A percentile compares a stretch with the other conserved stretches of the same genome.
phyloP scores from a whole-genome alignment of 2,113 vertebrate genomes.

The Oxyruncus cristatus region DNA sequence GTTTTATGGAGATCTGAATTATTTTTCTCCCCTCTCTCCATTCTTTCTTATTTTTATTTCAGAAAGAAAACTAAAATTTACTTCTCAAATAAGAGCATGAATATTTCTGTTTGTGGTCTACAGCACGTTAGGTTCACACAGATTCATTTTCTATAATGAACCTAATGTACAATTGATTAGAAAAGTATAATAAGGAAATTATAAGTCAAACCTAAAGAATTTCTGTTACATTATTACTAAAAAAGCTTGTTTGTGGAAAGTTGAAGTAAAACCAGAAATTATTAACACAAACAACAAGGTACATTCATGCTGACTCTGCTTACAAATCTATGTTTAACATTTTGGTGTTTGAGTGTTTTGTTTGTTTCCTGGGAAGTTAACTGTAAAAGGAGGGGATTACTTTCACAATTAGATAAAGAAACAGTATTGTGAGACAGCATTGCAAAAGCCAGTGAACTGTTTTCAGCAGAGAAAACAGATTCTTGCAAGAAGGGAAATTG shows the following conservation, averaged over 20 bases:
- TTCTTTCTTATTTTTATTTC: not conserved
- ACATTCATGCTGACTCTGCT: not conserved
- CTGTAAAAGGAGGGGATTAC: not conserved
- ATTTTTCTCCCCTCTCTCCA: accelerated
- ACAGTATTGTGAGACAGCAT: not conserved
- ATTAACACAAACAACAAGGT: not conserved
- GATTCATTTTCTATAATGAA: not conserved
- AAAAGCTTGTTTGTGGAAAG: not conserved
- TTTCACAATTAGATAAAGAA: not conserved
- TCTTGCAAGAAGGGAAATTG: not conserved
- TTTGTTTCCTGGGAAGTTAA: not conserved
- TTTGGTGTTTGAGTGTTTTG: not conserved
- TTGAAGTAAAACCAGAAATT: not conserved
- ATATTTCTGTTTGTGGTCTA: not conserved
- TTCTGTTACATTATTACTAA: not conserved
- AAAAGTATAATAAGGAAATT: not conserved
- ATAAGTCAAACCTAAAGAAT: not conserved
- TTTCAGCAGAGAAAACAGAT: not conserved
- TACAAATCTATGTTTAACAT: not conserved
- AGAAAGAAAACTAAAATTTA: not conserved
- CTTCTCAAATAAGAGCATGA: not conserved
- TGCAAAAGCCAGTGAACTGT: not conserved
- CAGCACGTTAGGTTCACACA: not conserved
- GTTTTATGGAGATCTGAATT: not conserved
- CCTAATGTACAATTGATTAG: not conserved